phyloP scores from a whole-genome alignment of 2,888 invertebrate species.

The Formica aserva region DNA sequence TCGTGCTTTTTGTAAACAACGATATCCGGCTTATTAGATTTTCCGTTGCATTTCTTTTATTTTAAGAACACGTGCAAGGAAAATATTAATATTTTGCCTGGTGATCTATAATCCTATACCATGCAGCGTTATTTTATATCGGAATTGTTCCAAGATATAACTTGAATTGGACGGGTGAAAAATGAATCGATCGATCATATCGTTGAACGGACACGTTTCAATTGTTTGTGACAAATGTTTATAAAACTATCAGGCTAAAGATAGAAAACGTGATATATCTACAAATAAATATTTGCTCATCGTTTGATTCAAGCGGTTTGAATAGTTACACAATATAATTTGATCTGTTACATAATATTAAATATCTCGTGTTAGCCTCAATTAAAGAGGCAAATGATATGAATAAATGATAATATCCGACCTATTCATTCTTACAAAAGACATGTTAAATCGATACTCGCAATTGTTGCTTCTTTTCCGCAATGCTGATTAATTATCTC shows the following conservation, averaged over 20 bases:
- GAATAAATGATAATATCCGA: slow-evolving; percentile 14
- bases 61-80: slow-evolving; percentile 3
- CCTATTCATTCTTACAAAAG: neutral
- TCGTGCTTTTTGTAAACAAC: neutral
- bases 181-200: slow-evolving; percentile 67
- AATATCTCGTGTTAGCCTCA: neutral
- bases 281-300: slow-evolving; percentile 62
- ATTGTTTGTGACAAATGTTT: slow-evolving; percentile 72
- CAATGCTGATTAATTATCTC: no score
- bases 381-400: slow-evolving; percentile 22
- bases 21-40: neutral
- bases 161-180: slow-evolving; percentile 53
- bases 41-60: neutral
- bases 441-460: no score
- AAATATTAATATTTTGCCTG: slow-evolving; percentile 30
- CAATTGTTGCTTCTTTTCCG: no score
- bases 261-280: slow-evolving; percentile 59
- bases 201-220: slow-evolving; percentile 58
- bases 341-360: neutral
- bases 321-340: neutral
- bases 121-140: slow-evolving; percentile 26
- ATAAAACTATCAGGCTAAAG: slow-evolving; percentile 63
- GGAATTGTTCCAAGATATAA: slow-evolving; percentile 35
- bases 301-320: slow-evolving; percentile 10
- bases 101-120: slow-evolving; percentile 38